A percentile compares a stretch with the other conserved stretches of the same genome.
Evolutionary conservation across 2,113 vertebrate species (phyloP).

Genomic region (Cathartes aura): DNA sequence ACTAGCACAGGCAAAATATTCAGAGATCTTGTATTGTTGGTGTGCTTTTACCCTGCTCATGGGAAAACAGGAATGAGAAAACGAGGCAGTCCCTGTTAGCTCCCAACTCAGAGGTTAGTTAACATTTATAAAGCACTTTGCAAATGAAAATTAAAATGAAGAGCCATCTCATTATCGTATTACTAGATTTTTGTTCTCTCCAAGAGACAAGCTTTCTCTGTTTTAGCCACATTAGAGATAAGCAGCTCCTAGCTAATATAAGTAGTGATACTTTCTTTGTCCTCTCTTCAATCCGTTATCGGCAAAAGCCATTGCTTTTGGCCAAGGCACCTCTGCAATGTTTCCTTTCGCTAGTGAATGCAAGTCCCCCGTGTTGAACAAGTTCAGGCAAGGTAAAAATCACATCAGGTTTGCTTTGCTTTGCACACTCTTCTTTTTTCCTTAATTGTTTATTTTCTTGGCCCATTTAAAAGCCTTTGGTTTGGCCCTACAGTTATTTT

Average conservation of each 20-base stretch:
- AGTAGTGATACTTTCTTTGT: neutral
- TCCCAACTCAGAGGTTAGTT: neutral
- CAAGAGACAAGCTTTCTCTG: neutral
- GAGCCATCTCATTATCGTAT: neutral
- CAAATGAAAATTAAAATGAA: neutral
- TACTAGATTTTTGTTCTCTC: neutral
- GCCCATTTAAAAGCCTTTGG: neutral
- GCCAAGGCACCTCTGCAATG: neutral
- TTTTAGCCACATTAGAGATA: neutral
- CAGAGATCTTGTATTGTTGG: neutral
- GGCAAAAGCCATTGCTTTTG: neutral
- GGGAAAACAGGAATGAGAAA: neutral
- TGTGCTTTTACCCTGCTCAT: neutral
- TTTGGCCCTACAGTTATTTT: neutral
- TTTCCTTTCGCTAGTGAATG: neutral
- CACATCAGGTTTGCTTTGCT: neutral
- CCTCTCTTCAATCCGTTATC: neutral
- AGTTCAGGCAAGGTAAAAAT: slow-evolving; percentile 12
- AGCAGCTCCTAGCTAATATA: neutral
- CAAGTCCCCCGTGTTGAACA: neutral
- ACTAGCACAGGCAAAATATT: neutral
- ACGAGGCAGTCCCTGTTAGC: neutral
- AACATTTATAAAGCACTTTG: neutral
- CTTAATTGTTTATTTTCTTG: neutral
- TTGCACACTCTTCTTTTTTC: neutral